Evolutionary conservation across 1,140 invertebrate genomes (phyloP).

Genomic region (Phocides pigmalion): DNA sequence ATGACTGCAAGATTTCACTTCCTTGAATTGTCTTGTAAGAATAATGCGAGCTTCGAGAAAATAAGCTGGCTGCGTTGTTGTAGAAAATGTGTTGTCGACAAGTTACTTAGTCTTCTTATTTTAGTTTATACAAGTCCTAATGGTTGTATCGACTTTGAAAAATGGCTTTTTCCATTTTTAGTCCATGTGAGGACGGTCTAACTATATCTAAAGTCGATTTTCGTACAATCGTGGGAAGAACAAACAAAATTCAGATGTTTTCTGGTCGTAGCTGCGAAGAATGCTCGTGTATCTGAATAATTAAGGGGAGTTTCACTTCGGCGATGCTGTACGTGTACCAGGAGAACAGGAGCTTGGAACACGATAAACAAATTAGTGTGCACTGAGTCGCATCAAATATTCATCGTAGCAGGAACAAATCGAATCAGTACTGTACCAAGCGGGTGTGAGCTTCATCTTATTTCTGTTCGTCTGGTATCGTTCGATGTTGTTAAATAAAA

Average conservation of each 20-base stretch:
- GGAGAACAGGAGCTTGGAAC: conserved; percentile 64
- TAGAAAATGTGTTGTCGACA: background rate
- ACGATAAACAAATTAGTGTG: conserved; percentile 83
- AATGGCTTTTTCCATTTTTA: background rate
- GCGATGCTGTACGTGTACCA: conserved; percentile 52
- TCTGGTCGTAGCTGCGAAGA: conserved; percentile 13
- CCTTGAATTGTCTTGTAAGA: too few species aligned
- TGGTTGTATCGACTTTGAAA: background rate
- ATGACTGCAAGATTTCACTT: too few species aligned
- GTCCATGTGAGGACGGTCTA: background rate
- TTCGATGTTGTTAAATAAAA: conserved; percentile 52
- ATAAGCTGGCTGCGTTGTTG: background rate
- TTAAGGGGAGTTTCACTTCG: conserved; percentile 56
- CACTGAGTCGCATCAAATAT: conserved; percentile 80
- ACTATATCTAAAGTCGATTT: background rate
- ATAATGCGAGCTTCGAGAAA: too few species aligned
- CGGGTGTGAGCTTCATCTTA: conserved; percentile 66
- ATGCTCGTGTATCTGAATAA: conserved; percentile 54
- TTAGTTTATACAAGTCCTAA: too few species aligned
- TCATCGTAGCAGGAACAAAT: conserved; percentile 79
- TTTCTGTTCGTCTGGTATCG: conserved; percentile 57
- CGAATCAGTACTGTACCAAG: conserved; percentile 64
- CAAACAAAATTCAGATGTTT: background rate
- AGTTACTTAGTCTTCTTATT: background rate
- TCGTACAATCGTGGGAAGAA: background rate